Evolutionary conservation across 1,140 invertebrate species (phyloP).

Genomic region (Dinoponera quadriceps): DNA sequence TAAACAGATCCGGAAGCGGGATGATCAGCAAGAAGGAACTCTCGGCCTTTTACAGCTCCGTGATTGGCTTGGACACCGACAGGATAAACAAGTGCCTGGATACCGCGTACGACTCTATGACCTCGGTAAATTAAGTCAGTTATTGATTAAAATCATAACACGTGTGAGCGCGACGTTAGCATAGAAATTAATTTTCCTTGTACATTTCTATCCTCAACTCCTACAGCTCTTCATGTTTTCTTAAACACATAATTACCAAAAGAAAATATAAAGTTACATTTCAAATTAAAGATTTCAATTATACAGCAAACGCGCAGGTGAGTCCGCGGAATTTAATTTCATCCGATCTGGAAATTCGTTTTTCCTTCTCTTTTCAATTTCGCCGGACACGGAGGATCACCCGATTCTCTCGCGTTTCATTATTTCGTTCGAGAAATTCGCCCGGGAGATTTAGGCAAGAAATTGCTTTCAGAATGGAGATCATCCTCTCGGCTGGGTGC

Average conservation of each 20-base stretch:
- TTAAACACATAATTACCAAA: too few species aligned
- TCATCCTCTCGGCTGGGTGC: conserved; percentile 87
- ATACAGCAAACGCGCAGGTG: too few species aligned
- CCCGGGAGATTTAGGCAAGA: neutral
- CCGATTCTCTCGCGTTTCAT: neutral
- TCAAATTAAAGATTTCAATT: too few species aligned
- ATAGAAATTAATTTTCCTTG: too few species aligned
- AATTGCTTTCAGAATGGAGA: conserved; percentile 88
- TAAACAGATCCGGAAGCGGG: conserved; percentile 88
- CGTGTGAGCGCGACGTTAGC: too few species aligned
- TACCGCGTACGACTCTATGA: conserved; percentile 89
- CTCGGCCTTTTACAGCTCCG: conserved; percentile 89
- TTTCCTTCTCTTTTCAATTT: too few species aligned
- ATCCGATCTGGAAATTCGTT: too few species aligned
- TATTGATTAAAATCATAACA: neutral
- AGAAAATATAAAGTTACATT: too few species aligned
- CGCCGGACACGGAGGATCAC: neutral
- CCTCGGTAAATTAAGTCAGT: conserved; percentile 87
- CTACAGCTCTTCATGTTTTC: too few species aligned
- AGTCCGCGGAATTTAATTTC: too few species aligned
- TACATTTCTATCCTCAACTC: too few species aligned
- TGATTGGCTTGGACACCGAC: conserved; percentile 87
- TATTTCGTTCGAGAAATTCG: neutral
- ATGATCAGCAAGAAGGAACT: conserved; percentile 88
- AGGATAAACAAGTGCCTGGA: conserved; percentile 89